A percentile compares a stretch with the other conserved stretches of the same genome.
phyloP scores from a whole-genome alignment of 2,113 vertebrate species.

The Girardinichthys multiradiatus region DNA sequence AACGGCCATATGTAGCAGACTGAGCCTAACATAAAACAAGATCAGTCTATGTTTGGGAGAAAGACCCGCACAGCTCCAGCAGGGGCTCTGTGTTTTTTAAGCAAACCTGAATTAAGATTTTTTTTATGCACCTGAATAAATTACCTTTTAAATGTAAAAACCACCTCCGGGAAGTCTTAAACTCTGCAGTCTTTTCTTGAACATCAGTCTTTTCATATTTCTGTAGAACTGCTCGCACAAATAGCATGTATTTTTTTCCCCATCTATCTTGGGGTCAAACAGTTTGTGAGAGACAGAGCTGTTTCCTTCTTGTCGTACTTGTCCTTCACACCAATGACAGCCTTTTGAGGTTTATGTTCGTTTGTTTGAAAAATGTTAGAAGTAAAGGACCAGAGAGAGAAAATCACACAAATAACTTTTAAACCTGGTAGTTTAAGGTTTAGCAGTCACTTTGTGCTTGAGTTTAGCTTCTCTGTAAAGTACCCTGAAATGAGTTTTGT shows the following conservation, averaged over 20 bases:
- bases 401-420: conserved; percentile 15
- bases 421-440: neutral
- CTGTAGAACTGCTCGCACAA: conserved; percentile 49
- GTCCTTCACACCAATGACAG: conserved; percentile 32
- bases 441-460: neutral
- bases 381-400: neutral
- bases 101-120: neutral
- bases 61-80: neutral
- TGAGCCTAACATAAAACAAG: too few species aligned
- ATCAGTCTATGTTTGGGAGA: neutral
- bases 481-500: too few species aligned
- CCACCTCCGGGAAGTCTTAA: neutral
- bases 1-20: neutral
- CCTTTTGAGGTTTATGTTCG: conserved; percentile 19
- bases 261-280: conserved; percentile 32
- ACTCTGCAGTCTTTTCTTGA: conserved; percentile 19
- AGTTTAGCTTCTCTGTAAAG: too few species aligned
- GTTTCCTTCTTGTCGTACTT: neutral
- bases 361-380: conserved; percentile 8
- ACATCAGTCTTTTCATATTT: conserved; percentile 24
- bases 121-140: neutral
- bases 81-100: neutral
- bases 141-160: conserved; percentile 20
- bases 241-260: conserved; percentile 11
- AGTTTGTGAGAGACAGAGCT: conserved; percentile 47